These are phyloP conservation scores for Strix aluco DNA, from an alignment of 2,113 vertebrate genomes.

Conservation along the genomic window DNA sequence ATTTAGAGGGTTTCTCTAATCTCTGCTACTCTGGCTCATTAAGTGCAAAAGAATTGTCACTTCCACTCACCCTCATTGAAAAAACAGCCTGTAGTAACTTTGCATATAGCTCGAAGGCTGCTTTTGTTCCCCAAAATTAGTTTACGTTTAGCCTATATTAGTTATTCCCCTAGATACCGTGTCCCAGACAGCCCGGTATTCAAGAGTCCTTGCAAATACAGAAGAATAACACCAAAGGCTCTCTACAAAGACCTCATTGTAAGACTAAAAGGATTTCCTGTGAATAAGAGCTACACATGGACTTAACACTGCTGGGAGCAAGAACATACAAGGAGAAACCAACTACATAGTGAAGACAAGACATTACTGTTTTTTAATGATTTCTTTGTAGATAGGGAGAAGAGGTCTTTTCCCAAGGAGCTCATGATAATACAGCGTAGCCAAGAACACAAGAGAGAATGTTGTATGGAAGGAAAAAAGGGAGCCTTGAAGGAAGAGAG, in stretches of 20 bases:
- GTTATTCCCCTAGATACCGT: conserved; percentile 43
- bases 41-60: conserved; percentile 54
- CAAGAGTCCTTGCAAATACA: conserved; percentile 58
- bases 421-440: not conserved
- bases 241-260: conserved; percentile 57
- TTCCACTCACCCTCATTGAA: conserved; percentile 37
- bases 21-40: conserved; percentile 47
- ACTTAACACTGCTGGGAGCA: conserved; percentile 64
- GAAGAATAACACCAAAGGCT: conserved; percentile 61
- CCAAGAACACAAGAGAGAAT: conserved; percentile 37
- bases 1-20: conserved; percentile 54
- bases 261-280: conserved; percentile 65
- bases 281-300: conserved; percentile 63
- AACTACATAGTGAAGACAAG: conserved; percentile 38
- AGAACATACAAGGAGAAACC: conserved; percentile 65
- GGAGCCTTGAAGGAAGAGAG: conserved; percentile 19
- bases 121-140: conserved; percentile 63
- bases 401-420: conserved; percentile 58
- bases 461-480: conserved; percentile 9
- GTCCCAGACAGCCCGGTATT: conserved; percentile 42
- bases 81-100: conserved; percentile 54
- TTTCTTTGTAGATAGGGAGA: conserved; percentile 52
- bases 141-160: conserved; percentile 58
- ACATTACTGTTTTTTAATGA: conserved; percentile 29
- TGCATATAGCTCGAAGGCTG: conserved; percentile 47